Percentiles rank a stretch among this genome's conserved stretches.
These are phyloP conservation scores for Cephus runcator DNA, from an alignment of 2,888 invertebrate genomes.

Conservation along the genomic window DNA sequence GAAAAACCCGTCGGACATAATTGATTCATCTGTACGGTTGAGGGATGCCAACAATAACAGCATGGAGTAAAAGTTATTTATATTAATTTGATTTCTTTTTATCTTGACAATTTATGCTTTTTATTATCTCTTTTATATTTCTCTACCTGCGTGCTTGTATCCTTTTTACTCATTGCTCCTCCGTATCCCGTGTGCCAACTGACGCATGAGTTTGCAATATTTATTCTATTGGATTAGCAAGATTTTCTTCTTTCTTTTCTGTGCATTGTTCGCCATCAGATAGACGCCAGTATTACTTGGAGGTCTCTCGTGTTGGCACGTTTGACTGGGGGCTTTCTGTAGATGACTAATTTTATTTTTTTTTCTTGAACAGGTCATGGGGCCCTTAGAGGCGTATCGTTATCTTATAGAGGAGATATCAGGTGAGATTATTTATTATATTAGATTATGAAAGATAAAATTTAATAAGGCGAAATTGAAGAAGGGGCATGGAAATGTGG, in stretches of 20 bases:
- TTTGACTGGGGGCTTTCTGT: not conserved
- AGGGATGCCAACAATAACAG: too few relatives aligned
- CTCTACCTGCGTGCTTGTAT: not conserved
- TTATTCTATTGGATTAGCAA: not conserved
- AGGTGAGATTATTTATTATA: constrained; percentile 38
- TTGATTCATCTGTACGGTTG: too few relatives aligned
- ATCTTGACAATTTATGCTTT: not conserved
- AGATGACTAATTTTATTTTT: constrained; percentile 5
- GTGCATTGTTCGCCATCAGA: not conserved
- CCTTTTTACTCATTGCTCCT: not conserved
- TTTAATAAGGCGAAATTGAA: not conserved
- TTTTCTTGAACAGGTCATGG: constrained; percentile 42
- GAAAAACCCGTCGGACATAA: too few relatives aligned
- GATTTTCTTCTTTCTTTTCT: constrained; percentile 4
- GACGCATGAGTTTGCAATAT: constrained; percentile 33
- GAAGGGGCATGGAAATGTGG: not conserved
- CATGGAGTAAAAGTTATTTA: not conserved
- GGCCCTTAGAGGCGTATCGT: constrained; percentile 50
- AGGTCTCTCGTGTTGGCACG: not conserved
- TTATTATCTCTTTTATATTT: not conserved
- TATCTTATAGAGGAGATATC: constrained; percentile 56
- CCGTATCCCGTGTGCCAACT: constrained; percentile 20
- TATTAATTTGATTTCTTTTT: not conserved
- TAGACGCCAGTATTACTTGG: not conserved
- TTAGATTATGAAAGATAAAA: not conserved